phyloP scores from a whole-genome alignment of 2,888 invertebrate genomes.

The Mamestra brassicae region DNA sequence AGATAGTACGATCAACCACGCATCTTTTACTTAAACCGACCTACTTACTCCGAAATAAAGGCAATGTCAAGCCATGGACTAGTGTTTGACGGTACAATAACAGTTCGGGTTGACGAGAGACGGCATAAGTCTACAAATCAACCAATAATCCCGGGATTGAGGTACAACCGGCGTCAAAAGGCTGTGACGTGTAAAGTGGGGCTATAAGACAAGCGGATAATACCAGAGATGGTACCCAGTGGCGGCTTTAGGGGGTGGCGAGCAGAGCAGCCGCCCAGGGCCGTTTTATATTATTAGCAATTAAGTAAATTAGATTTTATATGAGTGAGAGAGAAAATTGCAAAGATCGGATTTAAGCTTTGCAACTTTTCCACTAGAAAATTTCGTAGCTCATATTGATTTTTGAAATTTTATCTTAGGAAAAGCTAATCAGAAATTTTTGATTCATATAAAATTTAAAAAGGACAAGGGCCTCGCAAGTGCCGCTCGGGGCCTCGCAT shows the following conservation, averaged over 20 bases:
- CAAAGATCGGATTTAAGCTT: too few relatives aligned
- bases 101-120: constrained; percentile 38
- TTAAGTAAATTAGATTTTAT: too few relatives aligned
- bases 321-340: too few relatives aligned
- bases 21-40: background rate
- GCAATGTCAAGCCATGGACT: background rate
- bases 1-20: background rate
- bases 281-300: too few relatives aligned
- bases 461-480: too few relatives aligned
- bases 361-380: too few relatives aligned
- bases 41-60: background rate
- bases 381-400: too few relatives aligned
- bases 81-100: constrained; percentile 19
- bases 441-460: too few relatives aligned
- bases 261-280: too few relatives aligned
- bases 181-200: constrained; percentile 22
- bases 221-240: background rate
- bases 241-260: too few relatives aligned
- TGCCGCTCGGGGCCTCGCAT: too few relatives aligned
- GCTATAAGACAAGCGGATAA: constrained; percentile 22
- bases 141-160: constrained; percentile 54
- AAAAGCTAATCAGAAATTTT: background rate
- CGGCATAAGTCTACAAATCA: constrained; percentile 58
- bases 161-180: constrained; percentile 49
- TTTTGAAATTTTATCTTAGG: too few relatives aligned